These are phyloP conservation scores for Habropoda laboriosa DNA, from an alignment of 1,140 invertebrate genomes.

Conservation along the genomic window DNA sequence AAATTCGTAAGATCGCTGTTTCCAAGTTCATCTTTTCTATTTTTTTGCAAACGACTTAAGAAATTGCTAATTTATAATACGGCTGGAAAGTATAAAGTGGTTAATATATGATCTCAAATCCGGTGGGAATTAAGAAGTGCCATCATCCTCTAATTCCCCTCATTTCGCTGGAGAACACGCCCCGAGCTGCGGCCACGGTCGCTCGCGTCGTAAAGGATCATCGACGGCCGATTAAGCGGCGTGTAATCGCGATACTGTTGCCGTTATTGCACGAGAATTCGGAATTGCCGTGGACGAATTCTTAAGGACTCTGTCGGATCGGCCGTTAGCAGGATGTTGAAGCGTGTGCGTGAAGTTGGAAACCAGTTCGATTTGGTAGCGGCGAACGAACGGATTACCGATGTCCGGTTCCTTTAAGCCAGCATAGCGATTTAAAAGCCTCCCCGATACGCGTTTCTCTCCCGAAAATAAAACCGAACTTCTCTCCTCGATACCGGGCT, in stretches of 20 bases:
- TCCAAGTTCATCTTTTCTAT: too few relatives aligned
- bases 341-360: background rate
- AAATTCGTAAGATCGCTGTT: too few relatives aligned
- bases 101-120: too few relatives aligned
- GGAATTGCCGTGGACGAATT: slow-evolving; percentile 20
- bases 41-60: too few relatives aligned
- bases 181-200: background rate
- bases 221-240: slow-evolving; percentile 43
- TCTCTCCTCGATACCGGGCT: too few relatives aligned
- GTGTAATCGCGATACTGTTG: slow-evolving; percentile 49
- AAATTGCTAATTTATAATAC: too few relatives aligned
- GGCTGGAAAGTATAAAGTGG: too few relatives aligned
- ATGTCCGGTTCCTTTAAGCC: slow-evolving; percentile 58
- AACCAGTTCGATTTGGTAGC: slow-evolving; percentile 61
- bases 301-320: background rate
- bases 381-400: slow-evolving; percentile 51
- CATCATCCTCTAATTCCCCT: too few relatives aligned
- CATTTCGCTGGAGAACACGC: background rate
- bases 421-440: slow-evolving; percentile 59
- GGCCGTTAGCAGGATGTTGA: background rate
- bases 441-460: slow-evolving; percentile 17
- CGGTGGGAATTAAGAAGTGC: too few relatives aligned
- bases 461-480: slow-evolving; percentile 50
- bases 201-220: slow-evolving; percentile 42
- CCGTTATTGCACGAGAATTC: slow-evolving; percentile 44